A percentile compares a stretch with the other conserved stretches of the same genome.
phyloP scores from a whole-genome alignment of 2,888 invertebrate species.

The Lasioglossum leucozonium region DNA sequence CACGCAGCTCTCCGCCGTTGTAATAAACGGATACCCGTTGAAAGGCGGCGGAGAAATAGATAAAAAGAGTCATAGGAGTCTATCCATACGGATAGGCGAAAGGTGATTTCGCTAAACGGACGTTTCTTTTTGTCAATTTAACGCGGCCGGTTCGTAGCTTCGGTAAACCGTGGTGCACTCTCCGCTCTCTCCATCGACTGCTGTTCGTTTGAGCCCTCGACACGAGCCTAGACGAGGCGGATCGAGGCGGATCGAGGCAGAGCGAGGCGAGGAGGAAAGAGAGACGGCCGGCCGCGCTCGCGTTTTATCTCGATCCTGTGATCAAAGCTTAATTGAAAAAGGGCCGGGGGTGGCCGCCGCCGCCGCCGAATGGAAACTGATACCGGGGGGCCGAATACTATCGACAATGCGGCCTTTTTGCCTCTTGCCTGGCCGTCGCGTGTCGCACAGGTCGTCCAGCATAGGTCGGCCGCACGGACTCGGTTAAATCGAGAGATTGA shows the following conservation, averaged over 20 bases:
- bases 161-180: conserved; percentile 4
- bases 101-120: conserved; percentile 56
- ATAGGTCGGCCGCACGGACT: not conserved
- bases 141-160: conserved; percentile 7
- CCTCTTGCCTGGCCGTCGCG: conserved; percentile 36
- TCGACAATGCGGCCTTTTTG: conserved; percentile 65
- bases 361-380: conserved; percentile 67
- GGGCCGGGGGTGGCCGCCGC: conserved; percentile 56
- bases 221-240: conserved; percentile 21
- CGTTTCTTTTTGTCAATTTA: conserved; percentile 46
- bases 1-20: not conserved
- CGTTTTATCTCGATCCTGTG: conserved; percentile 70
- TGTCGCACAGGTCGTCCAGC: conserved; percentile 10
- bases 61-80: not conserved
- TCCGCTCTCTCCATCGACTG: conserved; percentile 47
- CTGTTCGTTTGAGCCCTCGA: conserved; percentile 61
- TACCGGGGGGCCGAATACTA: conserved; percentile 69
- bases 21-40: conserved; percentile 41
- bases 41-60: conserved; percentile 3
- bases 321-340: conserved; percentile 80
- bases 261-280: not conserved
- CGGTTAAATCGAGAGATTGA: conserved; percentile 54
- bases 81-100: conserved; percentile 14
- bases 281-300: conserved; percentile 45
- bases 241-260: no score